phyloP scores from a whole-genome alignment of 1,140 invertebrate species.

The Cherax quadricarinatus region DNA sequence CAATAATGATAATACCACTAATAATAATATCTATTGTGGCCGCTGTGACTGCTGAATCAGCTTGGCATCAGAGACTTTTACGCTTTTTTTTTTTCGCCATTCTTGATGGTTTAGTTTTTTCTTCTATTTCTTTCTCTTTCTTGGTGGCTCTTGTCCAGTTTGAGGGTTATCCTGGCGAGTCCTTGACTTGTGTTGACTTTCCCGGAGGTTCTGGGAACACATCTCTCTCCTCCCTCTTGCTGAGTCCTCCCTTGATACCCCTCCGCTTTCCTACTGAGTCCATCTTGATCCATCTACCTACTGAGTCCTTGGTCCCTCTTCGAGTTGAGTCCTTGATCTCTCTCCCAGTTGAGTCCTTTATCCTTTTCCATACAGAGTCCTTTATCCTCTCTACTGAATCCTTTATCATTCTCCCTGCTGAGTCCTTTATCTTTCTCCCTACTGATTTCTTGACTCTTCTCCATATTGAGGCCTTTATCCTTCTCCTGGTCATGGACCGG shows the following conservation, averaged over 20 bases:
- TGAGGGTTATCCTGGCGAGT: background rate
- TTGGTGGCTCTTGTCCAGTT: constrained; percentile 8
- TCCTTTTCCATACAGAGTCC: background rate
- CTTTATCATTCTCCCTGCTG: too few relatives aligned
- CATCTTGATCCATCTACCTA: background rate
- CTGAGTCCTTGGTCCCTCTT: background rate
- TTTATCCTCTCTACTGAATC: background rate
- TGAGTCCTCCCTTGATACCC: background rate
- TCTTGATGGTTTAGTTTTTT: background rate
- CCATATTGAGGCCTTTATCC: background rate
- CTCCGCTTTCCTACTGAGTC: background rate
- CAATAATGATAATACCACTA: too few relatives aligned
- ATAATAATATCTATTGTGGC: too few relatives aligned
- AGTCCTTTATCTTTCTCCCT: background rate
- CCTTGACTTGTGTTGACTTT: background rate
- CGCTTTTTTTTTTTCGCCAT: too few relatives aligned
- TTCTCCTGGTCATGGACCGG: too few relatives aligned
- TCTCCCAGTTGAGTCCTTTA: background rate
- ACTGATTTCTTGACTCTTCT: background rate
- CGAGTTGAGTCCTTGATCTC: background rate
- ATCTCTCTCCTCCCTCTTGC: background rate
- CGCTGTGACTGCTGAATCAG: too few relatives aligned
- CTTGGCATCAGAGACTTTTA: too few relatives aligned
- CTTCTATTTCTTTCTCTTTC: background rate
- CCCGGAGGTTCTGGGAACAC: background rate